Evolutionary conservation across 2,888 invertebrate species (phyloP).

Genomic region (Petrolisthes cinctipes): DNA sequence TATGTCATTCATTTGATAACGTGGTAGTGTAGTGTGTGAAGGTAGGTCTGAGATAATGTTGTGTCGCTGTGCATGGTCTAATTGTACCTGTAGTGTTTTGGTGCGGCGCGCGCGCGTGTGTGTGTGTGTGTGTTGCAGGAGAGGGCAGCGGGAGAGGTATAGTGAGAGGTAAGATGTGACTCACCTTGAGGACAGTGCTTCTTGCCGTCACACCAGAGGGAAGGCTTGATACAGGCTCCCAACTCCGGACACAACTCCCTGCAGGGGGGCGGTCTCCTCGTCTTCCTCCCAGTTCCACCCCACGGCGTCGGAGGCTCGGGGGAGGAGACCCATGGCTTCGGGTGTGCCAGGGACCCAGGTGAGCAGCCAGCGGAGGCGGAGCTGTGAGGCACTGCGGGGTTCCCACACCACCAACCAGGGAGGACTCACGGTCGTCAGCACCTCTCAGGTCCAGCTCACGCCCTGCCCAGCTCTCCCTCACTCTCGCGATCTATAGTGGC

Average conservation of each 20-base stretch:
- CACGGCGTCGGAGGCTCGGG: not conserved
- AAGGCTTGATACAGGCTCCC: constrained; percentile 59
- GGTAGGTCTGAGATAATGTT: no score
- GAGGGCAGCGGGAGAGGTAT: no score
- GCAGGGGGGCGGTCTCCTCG: constrained; percentile 21
- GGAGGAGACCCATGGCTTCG: not conserved
- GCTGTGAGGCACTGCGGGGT: constrained; percentile 58
- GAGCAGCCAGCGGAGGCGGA: constrained; percentile 60
- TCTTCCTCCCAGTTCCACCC: constrained; percentile 25
- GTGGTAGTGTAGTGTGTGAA: no score
- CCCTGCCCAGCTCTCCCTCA: constrained; percentile 1
- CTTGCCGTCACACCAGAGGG: constrained; percentile 64
- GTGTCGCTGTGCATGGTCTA: no score
- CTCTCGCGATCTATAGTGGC: not conserved
- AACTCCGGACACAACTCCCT: constrained; percentile 61
- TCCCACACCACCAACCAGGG: constrained; percentile 56
- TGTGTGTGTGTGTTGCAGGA: no score
- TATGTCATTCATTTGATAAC: no score
- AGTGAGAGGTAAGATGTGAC: no score
- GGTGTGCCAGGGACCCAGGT: constrained; percentile 36
- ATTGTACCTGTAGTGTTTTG: no score
- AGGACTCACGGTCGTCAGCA: constrained; percentile 27
- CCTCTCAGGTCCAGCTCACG: constrained; percentile 40
- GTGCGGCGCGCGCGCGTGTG: no score
- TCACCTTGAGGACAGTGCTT: constrained; percentile 62